Evolutionary conservation across 2,888 invertebrate genomes (phyloP).

Genomic region (Pachliopta kotzebuea): DNA sequence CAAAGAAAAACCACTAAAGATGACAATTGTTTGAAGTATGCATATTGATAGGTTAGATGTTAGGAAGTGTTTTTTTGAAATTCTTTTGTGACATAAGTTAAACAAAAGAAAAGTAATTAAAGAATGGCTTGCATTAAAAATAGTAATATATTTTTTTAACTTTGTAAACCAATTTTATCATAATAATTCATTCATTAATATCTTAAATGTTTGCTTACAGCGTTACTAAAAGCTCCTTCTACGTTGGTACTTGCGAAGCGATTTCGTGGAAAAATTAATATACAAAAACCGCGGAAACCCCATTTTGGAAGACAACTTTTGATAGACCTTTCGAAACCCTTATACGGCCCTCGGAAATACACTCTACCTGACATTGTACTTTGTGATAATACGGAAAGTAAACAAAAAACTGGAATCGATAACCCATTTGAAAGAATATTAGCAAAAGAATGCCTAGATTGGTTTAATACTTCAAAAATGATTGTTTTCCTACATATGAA

Average conservation of each 20-base stretch:
- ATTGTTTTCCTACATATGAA: slow-evolving; percentile 87
- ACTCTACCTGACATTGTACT: slow-evolving; percentile 67
- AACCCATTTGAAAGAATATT: slow-evolving; percentile 87
- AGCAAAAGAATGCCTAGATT: slow-evolving; percentile 85
- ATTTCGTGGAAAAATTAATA: slow-evolving; percentile 88
- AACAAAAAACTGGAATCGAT: slow-evolving; percentile 56
- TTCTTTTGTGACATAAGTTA: background rate
- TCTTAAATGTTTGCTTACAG: slow-evolving; percentile 50
- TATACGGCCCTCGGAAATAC: slow-evolving; percentile 71
- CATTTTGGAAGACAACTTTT: slow-evolving; percentile 85
- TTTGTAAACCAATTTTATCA: background rate
- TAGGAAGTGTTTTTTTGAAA: background rate
- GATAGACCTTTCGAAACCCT: slow-evolving; percentile 83
- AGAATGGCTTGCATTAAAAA: slow-evolving; percentile 19
- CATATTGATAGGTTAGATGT: background rate
- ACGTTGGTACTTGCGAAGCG: slow-evolving; percentile 81
- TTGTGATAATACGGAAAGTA: slow-evolving; percentile 69
- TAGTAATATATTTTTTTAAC: slow-evolving; percentile 1
- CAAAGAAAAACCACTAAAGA: too few species aligned
- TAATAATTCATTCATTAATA: slow-evolving; percentile 3
- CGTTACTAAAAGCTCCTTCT: slow-evolving; percentile 58
- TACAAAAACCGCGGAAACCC: slow-evolving; percentile 85
- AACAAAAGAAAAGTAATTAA: background rate
- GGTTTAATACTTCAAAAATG: slow-evolving; percentile 86
- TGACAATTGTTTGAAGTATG: background rate